phyloP scores from a whole-genome alignment of 2,888 invertebrate genomes.

The Nymphalis polychloros region DNA sequence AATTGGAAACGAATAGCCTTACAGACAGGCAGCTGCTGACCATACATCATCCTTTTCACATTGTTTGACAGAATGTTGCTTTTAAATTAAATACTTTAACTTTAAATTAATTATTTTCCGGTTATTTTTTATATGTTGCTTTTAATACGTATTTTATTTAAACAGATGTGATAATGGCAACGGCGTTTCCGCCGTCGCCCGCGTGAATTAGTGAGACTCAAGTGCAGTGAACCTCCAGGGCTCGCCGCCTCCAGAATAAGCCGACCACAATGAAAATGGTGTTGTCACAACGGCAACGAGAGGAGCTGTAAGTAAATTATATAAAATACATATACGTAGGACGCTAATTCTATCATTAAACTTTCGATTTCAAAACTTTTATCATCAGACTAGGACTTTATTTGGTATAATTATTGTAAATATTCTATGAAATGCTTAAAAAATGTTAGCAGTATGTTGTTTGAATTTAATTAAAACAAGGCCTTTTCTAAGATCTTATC shows the following conservation, averaged over 20 bases:
- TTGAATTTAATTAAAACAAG: not conserved
- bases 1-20: not conserved
- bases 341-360: no score
- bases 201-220: slow-evolving; percentile 73
- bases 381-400: no score
- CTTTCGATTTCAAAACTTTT: no score
- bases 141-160: slow-evolving; percentile 12
- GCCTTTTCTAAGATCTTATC: slow-evolving; percentile 5
- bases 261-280: slow-evolving; percentile 97
- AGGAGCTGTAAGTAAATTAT: slow-evolving; percentile 95
- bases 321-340: no score
- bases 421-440: no score
- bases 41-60: not conserved
- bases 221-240: slow-evolving; percentile 70
- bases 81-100: not conserved
- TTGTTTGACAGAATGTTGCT: not conserved
- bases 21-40: not conserved
- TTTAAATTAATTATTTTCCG: not conserved
- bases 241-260: slow-evolving; percentile 67
- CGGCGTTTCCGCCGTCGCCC: slow-evolving; percentile 71
- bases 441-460: not conserved
- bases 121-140: not conserved
- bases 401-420: no score
- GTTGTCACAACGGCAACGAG: slow-evolving; percentile 99
- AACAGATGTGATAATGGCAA: slow-evolving; percentile 79